These are phyloP conservation scores for Leptopterna dolabrata DNA, from an alignment of 2,888 invertebrate species.

Conservation along the genomic window DNA sequence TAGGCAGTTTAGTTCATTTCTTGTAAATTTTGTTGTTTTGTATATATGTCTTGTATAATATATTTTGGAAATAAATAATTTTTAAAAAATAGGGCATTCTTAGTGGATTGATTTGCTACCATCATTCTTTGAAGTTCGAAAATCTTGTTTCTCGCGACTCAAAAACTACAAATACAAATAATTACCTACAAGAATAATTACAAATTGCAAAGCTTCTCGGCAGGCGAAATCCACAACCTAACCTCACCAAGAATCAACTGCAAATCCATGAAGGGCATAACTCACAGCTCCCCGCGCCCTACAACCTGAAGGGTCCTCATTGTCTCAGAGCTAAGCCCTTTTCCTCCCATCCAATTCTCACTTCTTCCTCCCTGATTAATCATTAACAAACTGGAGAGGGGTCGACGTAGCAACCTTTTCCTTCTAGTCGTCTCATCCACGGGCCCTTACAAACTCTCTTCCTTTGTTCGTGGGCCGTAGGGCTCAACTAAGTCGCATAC, in stretches of 20 bases:
- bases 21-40: no score
- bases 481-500: conserved; percentile 53
- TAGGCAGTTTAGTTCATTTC: no score
- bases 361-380: conserved; percentile 35
- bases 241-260: neutral
- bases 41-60: no score
- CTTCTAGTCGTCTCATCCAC: neutral
- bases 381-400: conserved; percentile 39
- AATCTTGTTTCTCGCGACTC: no score
- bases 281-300: neutral
- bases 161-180: no score
- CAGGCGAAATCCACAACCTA: no score
- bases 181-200: no score
- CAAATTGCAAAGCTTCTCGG: no score
- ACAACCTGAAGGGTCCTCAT: neutral
- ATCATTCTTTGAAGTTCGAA: no score
- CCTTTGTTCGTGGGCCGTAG: conserved; percentile 22
- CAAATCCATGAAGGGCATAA: neutral
- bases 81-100: no score
- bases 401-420: neutral
- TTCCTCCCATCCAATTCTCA: neutral
- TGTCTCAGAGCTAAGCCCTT: neutral
- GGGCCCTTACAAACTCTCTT: neutral
- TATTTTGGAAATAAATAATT: no score
- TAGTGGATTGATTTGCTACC: no score